Conservation (phyloP, 2,113 vertebrate genomes). For the Naja naja region DNA sequence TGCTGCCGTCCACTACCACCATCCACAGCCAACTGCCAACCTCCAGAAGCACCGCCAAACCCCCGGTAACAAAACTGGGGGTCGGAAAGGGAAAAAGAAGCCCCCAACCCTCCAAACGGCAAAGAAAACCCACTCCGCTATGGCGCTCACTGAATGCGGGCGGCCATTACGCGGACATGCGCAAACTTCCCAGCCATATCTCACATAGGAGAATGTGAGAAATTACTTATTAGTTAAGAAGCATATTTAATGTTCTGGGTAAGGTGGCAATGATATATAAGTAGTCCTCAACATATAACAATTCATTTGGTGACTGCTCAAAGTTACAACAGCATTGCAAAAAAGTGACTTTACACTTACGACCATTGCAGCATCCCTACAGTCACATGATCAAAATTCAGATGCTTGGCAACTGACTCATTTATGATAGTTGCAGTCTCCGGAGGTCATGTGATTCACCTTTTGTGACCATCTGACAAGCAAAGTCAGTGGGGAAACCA, state of each 20-base stretch:
- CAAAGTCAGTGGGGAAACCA: neutral
- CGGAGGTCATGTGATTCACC: neutral
- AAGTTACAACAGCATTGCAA: neutral
- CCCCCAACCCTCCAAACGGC: no score
- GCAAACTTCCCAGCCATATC: no score
- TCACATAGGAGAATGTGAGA: neutral
- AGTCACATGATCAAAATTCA: neutral
- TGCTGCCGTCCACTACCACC: no score
- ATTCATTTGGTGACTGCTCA: neutral
- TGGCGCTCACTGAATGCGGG: no score
- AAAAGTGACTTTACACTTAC: neutral
- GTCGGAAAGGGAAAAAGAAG: no score
- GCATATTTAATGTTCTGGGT: neutral
- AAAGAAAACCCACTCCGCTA: no score
- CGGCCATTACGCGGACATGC: no score
- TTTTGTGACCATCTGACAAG: neutral
- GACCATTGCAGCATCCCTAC: neutral
- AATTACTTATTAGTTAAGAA: neutral
- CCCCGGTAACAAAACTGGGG: no score
- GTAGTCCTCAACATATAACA: neutral
- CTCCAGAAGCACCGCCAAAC: no score
- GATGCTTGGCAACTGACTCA: neutral
- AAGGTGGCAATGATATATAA: neutral
- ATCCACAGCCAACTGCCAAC: no score
- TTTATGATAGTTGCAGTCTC: neutral